Conservation (phyloP, 1,140 invertebrate genomes). For the Camponotus vicinus region DNA sequence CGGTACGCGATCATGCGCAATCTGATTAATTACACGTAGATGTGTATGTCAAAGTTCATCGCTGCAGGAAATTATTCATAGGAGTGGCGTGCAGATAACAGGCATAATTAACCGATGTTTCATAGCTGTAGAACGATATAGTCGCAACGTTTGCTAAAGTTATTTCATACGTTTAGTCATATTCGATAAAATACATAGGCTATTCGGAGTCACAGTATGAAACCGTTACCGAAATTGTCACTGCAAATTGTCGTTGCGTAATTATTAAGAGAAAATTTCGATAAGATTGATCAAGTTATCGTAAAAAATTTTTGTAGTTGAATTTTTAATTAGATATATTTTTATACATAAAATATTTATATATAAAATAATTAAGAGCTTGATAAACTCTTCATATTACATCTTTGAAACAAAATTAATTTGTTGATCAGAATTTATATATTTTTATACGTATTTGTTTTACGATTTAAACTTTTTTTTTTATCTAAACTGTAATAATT, state of each 20-base stretch:
- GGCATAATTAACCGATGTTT: slow-evolving; percentile 63
- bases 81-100: slow-evolving; percentile 62
- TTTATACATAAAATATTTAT: no score
- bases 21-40: slow-evolving; percentile 62
- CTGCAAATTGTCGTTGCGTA: slow-evolving; percentile 21
- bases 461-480: background rate
- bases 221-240: slow-evolving; percentile 10
- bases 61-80: slow-evolving; percentile 61
- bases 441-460: background rate
- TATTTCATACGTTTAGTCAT: slow-evolving; percentile 45
- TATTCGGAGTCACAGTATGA: slow-evolving; percentile 14
- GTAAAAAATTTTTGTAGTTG: background rate
- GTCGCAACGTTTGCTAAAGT: slow-evolving; percentile 40
- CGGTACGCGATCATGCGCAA: slow-evolving; percentile 48
- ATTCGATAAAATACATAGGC: slow-evolving; percentile 38
- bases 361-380: slow-evolving; percentile 8
- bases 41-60: slow-evolving; percentile 60
- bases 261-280: slow-evolving; percentile 23
- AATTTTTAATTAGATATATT: background rate
- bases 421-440: background rate
- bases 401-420: background rate
- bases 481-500: background rate
- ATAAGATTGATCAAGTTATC: slow-evolving; percentile 18
- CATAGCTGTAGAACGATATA: slow-evolving; percentile 54
- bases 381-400: background rate